Conservation (phyloP, 2,888 invertebrate species). For the Orchesellides sinensis region DNA sequence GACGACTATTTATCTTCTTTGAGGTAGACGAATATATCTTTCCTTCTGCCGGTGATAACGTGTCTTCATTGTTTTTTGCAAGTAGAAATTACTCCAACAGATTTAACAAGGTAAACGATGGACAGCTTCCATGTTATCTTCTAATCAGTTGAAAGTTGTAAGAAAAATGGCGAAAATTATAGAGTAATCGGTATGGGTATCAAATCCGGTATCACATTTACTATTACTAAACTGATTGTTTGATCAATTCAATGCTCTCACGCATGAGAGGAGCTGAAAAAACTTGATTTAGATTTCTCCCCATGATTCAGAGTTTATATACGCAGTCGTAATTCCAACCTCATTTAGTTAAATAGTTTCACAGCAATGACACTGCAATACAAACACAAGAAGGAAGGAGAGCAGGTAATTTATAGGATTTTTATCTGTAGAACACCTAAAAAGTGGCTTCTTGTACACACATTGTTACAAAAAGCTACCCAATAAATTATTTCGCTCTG, state of each 20-base stretch:
- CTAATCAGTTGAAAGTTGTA: neutral
- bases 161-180: neutral
- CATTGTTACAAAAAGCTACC: slow-evolving; percentile 22
- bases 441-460: slow-evolving; percentile 20
- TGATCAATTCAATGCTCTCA: neutral
- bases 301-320: slow-evolving; percentile 11
- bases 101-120: neutral
- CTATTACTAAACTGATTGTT: neutral
- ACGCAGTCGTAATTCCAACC: neutral
- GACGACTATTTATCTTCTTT: no score
- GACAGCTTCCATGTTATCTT: slow-evolving; percentile 21
- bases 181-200: neutral
- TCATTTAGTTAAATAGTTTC: slow-evolving; percentile 47
- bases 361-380: slow-evolving; percentile 34
- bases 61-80: no score
- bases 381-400: neutral
- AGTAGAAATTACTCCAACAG: neutral
- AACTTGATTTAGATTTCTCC: slow-evolving; percentile 29
- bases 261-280: neutral
- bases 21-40: no score
- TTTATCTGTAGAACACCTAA: slow-evolving; percentile 20
- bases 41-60: no score
- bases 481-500: slow-evolving; percentile 52
- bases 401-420: slow-evolving; percentile 40
- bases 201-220: neutral